Conservation (phyloP, 2,797 vertebrate genomes). For the Toxotes lorentzi region DNA sequence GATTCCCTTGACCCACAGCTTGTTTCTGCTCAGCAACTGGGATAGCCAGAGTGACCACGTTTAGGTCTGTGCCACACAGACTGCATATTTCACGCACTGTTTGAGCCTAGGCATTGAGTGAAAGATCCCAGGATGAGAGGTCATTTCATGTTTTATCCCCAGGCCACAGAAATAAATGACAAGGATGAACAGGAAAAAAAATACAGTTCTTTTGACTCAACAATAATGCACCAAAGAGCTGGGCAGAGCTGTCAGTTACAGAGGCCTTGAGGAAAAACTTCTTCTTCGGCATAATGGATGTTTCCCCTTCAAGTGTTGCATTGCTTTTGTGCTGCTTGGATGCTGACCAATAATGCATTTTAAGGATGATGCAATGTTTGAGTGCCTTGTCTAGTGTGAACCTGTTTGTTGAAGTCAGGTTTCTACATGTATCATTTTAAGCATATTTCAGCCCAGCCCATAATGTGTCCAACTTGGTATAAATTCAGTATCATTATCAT, state of each 20-base stretch:
- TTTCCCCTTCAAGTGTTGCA: constrained; percentile 37
- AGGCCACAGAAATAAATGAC: constrained; percentile 47
- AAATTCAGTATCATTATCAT: not conserved
- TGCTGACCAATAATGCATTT: constrained; percentile 49
- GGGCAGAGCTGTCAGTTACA: constrained; percentile 28
- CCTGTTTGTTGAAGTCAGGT: constrained; percentile 20
- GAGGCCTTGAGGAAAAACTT: constrained; percentile 15
- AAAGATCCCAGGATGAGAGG: constrained; percentile 28
- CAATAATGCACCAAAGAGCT: constrained; percentile 45
- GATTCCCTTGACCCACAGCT: constrained; percentile 31
- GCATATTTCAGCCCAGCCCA: constrained; percentile 19
- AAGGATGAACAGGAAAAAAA: constrained; percentile 13
- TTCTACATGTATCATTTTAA: constrained; percentile 16
- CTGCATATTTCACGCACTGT: constrained; percentile 32
- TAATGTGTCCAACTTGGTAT: not conserved
- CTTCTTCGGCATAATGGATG: constrained; percentile 58
- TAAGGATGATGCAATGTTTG: constrained; percentile 53
- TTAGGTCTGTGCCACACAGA: constrained; percentile 34
- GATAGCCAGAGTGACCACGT: constrained; percentile 4
- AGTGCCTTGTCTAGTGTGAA: constrained; percentile 40
- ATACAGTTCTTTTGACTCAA: constrained; percentile 42
- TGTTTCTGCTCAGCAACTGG: constrained; percentile 21
- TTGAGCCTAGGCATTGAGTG: constrained; percentile 12
- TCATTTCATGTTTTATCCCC: constrained; percentile 31
- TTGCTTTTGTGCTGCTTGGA: constrained; percentile 21